These are phyloP conservation scores for Drosophila orena DNA, from an alignment of 1,140 invertebrate species.

Conservation along the genomic window DNA sequence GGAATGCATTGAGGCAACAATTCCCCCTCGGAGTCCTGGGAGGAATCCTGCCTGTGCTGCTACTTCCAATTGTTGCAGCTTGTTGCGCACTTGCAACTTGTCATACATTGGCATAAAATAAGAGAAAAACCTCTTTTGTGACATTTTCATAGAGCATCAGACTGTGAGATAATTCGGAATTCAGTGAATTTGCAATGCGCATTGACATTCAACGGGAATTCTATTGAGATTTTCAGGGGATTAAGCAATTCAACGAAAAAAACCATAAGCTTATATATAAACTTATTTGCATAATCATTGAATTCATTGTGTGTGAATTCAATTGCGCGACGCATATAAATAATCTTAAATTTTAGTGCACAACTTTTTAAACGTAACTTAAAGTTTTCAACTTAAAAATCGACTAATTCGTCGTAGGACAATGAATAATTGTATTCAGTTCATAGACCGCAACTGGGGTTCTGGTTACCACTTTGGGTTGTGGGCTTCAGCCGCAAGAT, in stretches of 20 bases:
- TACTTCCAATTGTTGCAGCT: conserved; percentile 49
- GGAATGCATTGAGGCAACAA: conserved; percentile 4
- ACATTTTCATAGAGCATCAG: conserved; percentile 53
- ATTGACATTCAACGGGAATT: conserved; percentile 31
- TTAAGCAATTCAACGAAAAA: conserved; percentile 4
- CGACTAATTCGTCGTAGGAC: not conserved
- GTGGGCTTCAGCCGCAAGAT: conserved; percentile 25
- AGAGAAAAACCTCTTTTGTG: conserved; percentile 46
- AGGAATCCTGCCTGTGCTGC: conserved; percentile 4
- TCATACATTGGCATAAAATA: conserved; percentile 74
- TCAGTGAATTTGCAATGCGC: conserved; percentile 37
- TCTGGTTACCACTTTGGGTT: not conserved
- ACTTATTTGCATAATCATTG: not conserved
- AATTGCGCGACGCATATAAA: not conserved
- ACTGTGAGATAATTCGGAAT: conserved; percentile 36
- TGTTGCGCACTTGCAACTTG: conserved; percentile 63
- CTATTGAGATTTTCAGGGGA: conserved; percentile 24
- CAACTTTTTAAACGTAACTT: too few relatives aligned
- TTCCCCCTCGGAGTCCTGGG: conserved; percentile 6
- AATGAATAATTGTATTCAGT: not conserved
- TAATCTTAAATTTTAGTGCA: not conserved
- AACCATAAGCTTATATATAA: not conserved
- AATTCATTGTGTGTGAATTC: not conserved
- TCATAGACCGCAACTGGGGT: not conserved
- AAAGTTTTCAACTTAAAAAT: too few relatives aligned